phyloP scores from a whole-genome alignment of 1,140 invertebrate genomes.

The Centruroides vittatus region DNA sequence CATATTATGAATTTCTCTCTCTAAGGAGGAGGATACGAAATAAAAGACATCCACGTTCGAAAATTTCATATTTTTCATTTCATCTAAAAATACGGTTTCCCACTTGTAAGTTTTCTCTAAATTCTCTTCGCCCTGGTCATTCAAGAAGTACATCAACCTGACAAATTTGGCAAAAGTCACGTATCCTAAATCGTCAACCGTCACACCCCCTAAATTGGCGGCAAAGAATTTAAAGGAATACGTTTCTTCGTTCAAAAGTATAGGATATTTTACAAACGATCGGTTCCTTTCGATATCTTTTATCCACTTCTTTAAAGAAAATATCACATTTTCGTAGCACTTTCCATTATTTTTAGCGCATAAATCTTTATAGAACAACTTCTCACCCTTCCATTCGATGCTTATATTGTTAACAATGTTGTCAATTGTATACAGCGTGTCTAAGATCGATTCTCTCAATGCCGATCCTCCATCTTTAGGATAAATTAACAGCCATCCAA shows the following conservation, averaged over 20 bases:
- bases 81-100: slow-evolving; percentile 66
- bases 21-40: slow-evolving; percentile 38
- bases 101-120: slow-evolving; percentile 64
- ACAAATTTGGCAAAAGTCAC: slow-evolving; percentile 60
- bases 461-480: slow-evolving; percentile 67
- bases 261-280: slow-evolving; percentile 66
- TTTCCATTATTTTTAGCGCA: slow-evolving; percentile 67
- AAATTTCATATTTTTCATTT: slow-evolving; percentile 57
- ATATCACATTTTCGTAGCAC: slow-evolving; percentile 69
- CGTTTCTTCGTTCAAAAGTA: slow-evolving; percentile 72
- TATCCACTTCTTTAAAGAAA: slow-evolving; percentile 61
- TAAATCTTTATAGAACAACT: slow-evolving; percentile 46
- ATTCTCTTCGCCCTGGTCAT: slow-evolving; percentile 56
- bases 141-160: slow-evolving; percentile 69
- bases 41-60: slow-evolving; percentile 63
- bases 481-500: slow-evolving; percentile 65
- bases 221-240: slow-evolving; percentile 70
- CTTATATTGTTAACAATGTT: slow-evolving; percentile 57
- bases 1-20: too few species aligned
- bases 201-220: slow-evolving; percentile 66
- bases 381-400: slow-evolving; percentile 24
- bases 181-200: slow-evolving; percentile 50
- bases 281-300: slow-evolving; percentile 55
- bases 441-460: slow-evolving; percentile 55
- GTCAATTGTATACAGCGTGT: slow-evolving; percentile 57